Conservation (phyloP, 1,140 invertebrate species). For the Colletes latitarsis region DNA sequence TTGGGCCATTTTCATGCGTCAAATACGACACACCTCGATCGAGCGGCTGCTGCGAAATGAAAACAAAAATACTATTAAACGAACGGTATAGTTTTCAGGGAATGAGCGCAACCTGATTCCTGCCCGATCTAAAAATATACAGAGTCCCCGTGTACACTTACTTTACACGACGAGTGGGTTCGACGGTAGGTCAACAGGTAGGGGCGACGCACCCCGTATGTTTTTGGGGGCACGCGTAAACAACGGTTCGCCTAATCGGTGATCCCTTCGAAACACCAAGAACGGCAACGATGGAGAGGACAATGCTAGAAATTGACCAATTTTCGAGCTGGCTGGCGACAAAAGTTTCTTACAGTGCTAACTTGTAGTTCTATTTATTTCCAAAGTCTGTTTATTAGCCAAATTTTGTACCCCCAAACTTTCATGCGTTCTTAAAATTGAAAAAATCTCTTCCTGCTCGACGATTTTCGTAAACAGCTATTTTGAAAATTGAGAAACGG, state of each 20-base stretch:
- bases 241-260: neutral
- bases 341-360: too few relatives aligned
- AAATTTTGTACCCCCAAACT: too few relatives aligned
- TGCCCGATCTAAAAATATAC: neutral
- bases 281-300: too few relatives aligned
- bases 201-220: neutral
- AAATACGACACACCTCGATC: conserved; percentile 75
- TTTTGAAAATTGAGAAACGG: too few relatives aligned
- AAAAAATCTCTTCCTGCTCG: too few relatives aligned
- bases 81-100: neutral
- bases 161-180: neutral
- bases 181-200: conserved; percentile 12
- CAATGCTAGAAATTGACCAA: too few relatives aligned
- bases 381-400: too few relatives aligned
- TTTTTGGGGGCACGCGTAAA: neutral
- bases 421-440: too few relatives aligned
- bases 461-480: too few relatives aligned
- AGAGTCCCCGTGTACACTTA: neutral
- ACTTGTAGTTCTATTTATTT: too few relatives aligned
- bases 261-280: too few relatives aligned
- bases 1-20: conserved; percentile 74
- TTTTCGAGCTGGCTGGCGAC: too few relatives aligned
- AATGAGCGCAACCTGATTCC: conserved; percentile 6
- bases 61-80: conserved; percentile 36
- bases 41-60: conserved; percentile 42